Conservation (phyloP, 1,140 invertebrate genomes). For the Polypedilum vanderplanki region DNA sequence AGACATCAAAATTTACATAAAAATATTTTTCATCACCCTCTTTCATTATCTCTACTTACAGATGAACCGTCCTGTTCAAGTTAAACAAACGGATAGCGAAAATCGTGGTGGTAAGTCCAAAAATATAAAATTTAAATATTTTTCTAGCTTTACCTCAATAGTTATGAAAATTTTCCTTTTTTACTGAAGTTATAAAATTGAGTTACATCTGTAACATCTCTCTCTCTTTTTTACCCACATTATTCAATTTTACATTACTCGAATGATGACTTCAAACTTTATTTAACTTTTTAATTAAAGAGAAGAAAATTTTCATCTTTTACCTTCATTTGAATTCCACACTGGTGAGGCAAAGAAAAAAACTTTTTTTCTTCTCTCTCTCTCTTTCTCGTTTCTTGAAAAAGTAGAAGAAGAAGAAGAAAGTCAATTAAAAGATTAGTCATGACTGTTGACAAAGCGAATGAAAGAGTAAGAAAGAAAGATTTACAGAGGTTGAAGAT, state of each 20-base stretch:
- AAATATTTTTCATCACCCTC: background rate
- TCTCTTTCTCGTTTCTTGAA: background rate
- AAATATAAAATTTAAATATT: background rate
- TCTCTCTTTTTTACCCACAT: too few relatives aligned
- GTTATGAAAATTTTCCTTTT: background rate
- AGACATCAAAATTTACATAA: conserved; percentile 13
- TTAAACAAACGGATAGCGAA: conserved; percentile 32
- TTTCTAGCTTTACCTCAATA: background rate
- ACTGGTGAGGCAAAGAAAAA: too few relatives aligned
- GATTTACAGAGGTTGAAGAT: too few relatives aligned
- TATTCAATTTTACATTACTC: too few relatives aligned
- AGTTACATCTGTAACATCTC: too few relatives aligned
- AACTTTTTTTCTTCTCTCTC: too few relatives aligned
- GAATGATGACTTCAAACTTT: too few relatives aligned
- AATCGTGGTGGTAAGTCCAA: conserved; percentile 32
- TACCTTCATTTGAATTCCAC: too few relatives aligned
- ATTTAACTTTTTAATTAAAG: too few relatives aligned
- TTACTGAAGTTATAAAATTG: background rate
- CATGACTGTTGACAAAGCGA: background rate
- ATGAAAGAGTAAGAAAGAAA: too few relatives aligned
- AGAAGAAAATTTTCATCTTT: too few relatives aligned
- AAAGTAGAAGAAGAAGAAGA: background rate
- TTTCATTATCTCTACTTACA: conserved; percentile 27
- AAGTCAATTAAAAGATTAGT: conserved; percentile 8
- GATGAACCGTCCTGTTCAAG: conserved; percentile 33